Base-by-base conservation (phyloP, 2,888 invertebrate species). In the Lampropteryx suffumata region DNA sequence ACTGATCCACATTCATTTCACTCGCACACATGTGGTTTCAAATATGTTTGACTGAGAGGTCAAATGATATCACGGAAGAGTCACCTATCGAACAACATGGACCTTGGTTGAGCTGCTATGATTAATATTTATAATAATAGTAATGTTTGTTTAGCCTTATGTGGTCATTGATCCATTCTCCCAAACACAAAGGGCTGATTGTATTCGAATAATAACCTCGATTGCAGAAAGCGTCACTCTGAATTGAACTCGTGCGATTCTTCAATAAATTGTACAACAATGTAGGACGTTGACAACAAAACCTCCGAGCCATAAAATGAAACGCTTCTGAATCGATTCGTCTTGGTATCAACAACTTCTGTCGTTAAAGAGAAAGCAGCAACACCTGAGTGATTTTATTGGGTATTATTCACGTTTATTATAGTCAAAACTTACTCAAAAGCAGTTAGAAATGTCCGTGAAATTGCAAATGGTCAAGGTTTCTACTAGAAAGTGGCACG, bases 281-380 rank as follows among this genome's bases (percentile, higher is more conserved):
- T 43, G 34, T 14, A 30, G 47, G 30, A 17, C 33, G 46, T 44
- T 43, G 42, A 57, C 57, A 59, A 59, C 37, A 59, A 57, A 71
- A 62, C 55, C 66, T 62, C 58, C 61, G 68, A 69, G 61, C 64
- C 72, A 72, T 71, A 71, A 77, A 78, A 73, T 71, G 67, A 71
- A 67, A 65, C 63, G 59, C 60, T 34, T 44, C 27, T 40, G 50
- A 70, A 72, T 72, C 66, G 67, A 75, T 76, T 73, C 58, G 73
- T 55, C 60, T 59, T 62, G 61, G 62, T 53, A 55, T 57, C 62
- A 45, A 61, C 56, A 51, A 63, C 67, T 67, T 65, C 68, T 67
- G 69, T 70, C 57, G 61, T 61, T 44, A 39, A 39, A 50, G 50
- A 52, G 51, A 64, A 59, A 59, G 67, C 75, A 67, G 73, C 69